Evolutionary conservation across 2,797 vertebrate species (phyloP), one percentile per base, ranked within the genome.

Genomic region (Cyprinodon diabolis): DNA sequence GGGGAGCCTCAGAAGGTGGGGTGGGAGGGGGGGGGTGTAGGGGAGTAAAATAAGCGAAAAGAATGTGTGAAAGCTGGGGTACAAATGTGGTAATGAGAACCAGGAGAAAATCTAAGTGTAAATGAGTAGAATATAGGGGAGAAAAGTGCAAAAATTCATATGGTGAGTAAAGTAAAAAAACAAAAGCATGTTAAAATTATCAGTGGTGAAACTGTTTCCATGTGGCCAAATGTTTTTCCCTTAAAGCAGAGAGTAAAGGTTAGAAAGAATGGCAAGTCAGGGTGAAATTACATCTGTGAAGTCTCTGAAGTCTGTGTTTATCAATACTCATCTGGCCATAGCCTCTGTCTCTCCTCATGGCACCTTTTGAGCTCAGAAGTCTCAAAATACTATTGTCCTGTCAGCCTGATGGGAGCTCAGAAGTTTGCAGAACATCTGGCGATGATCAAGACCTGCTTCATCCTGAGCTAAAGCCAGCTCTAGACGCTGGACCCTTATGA

Each of bases 201-300:
- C 82, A 86, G 67, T 62, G 81, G 71, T 81, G 78, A 86, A 93
- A 94, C 86, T 71, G 84, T 78, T 95, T 89, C 91, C 93, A 91
- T 90, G 87, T 94, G 93, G 87, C 81, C 78, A 77, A 68, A 73
- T 87, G 83, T 80, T 43, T 86, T 77, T 74, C 77, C 52, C 68
- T 86, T 88, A 79, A 81, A 90, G 80, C 49, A 49, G 74, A 68
- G 68, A 72, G 78, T 73, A 76, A 58, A 82, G 82, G 67, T 62
- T 65, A 9, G 21, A 66, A 67, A 60, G 71, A 77, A 70, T 40
- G 60, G 35, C 56, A 30, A 56, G 60, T 75, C 67, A 78, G 72
- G 78, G 92, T 90, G 72, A 73, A 89, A 91, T 89, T 93, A 85
- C 87, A 82, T 73, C 56, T 72, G 25, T 72, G 52, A 48, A 43